Percentiles rank a stretch among this genome's conserved stretches.
Conservation (phyloP, 2,888 invertebrate species). For the Melanostoma mellinum region DNA sequence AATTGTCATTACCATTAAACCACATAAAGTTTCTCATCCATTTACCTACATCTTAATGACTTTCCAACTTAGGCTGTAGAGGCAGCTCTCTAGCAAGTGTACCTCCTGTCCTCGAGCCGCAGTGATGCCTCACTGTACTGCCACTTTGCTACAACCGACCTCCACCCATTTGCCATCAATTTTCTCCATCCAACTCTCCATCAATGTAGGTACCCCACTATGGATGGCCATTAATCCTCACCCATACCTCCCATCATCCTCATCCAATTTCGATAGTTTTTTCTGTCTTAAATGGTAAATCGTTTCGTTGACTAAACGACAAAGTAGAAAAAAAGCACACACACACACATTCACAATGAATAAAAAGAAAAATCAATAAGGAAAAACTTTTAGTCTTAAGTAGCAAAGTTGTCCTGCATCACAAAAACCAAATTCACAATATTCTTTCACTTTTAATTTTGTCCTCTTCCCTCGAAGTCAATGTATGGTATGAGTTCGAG, state of each 20-base stretch:
- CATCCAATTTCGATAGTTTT: conserved; percentile 27
- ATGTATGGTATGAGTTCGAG: neutral
- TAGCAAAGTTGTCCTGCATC: neutral
- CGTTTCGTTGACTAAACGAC: conserved; percentile 5
- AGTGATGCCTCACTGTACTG: neutral
- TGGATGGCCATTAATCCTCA: conserved; percentile 17
- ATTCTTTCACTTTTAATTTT: conserved; percentile 33
- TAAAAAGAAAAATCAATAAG: conserved; percentile 21
- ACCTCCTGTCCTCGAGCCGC: neutral
- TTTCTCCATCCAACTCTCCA: neutral
- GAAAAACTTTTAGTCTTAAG: conserved; percentile 7
- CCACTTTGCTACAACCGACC: neutral
- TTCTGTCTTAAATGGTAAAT: conserved; percentile 37
- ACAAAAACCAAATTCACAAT: conserved; percentile 23
- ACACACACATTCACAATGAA: conserved; percentile 8
- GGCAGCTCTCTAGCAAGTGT: conserved; percentile 6
- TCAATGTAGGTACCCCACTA: conserved; percentile 4
- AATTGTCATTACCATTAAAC: conserved; percentile 55
- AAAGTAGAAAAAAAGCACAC: conserved; percentile 5
- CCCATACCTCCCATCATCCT: neutral
- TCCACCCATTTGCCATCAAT: conserved; percentile 5
- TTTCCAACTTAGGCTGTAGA: conserved; percentile 29
- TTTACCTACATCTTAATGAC: conserved; percentile 54
- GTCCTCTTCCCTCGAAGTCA: neutral
- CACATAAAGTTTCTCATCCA: conserved; percentile 38